A percentile compares a stretch with the other conserved stretches of the same genome.
Evolutionary conservation across 2,113 vertebrate genomes (phyloP).

Genomic region (Pteruthius melanotis): DNA sequence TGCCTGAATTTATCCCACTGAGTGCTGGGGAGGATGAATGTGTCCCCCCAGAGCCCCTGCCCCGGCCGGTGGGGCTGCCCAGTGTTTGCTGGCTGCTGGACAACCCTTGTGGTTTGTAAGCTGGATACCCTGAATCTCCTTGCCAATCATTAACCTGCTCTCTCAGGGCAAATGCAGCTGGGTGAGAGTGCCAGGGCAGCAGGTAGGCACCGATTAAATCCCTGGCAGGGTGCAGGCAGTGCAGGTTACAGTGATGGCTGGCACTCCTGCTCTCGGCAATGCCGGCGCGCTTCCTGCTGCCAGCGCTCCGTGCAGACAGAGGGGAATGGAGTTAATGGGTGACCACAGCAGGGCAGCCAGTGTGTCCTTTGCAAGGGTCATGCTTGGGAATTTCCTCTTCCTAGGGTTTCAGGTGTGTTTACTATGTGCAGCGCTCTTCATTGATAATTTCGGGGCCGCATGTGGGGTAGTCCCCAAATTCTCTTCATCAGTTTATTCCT

Average conservation of each 20-base stretch:
- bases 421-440: not conserved
- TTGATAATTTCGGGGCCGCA: not conserved
- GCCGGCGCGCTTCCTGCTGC: not conserved
- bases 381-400: not conserved
- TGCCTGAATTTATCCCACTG: not conserved
- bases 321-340: slow-evolving; percentile 28
- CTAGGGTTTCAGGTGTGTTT: not conserved
- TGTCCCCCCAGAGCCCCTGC: not conserved
- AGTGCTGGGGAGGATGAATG: not conserved
- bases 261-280: not conserved
- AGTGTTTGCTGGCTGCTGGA: not conserved
- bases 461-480: not conserved
- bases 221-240: not conserved
- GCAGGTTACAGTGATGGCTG: not conserved
- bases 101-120: not conserved
- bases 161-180: not conserved
- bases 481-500: not conserved
- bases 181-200: not conserved
- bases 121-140: not conserved
- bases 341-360: not conserved
- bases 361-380: not conserved
- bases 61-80: not conserved
- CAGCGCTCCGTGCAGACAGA: not conserved
- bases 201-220: not conserved
- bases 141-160: slow-evolving; percentile 2